Evolutionary conservation across 1,140 invertebrate genomes (phyloP), one percentile per base, ranked within the genome.

Genomic region (Ooceraea biroi): DNA sequence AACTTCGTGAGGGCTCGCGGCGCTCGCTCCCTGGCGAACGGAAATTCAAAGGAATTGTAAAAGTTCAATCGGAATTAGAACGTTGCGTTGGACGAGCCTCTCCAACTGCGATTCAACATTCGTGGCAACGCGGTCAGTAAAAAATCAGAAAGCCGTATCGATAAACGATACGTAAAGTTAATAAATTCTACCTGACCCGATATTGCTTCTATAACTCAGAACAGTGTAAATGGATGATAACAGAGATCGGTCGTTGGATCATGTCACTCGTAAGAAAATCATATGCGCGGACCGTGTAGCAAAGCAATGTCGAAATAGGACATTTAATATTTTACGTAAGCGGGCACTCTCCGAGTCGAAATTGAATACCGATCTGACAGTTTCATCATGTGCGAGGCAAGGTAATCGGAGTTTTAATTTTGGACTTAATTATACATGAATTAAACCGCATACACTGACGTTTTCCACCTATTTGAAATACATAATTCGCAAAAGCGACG

Each of bases 351-450:
- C 22, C n/a, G 50, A 30, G 52, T 57, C 69, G 71, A 80, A 80
- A 80, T 80, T 80, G 44, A 30, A 76, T 76, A 10, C 44, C 11
- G 76, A 80, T 58, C 41, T 66, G 46, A 77, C 61, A 66, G 46
- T 36, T 55, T 36, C 17, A 12, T 27, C 65, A 50, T 30, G 48
- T 30, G 36, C 36, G 65, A 44, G 50, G 65, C 36, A 57, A 22
- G 44, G 27, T 87, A 82, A 87, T 85, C 73, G 73, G 52, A 30
- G 57, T 87, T 86, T 87, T 87, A 83, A 87, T 86, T 87, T 86
- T 44, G 36, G 74, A 66, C 85, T 78, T 86, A 86, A 87, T 87
- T 86, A 68, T 87, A 77, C 80, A 82, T 72, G 11, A 86, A 83
- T 83, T 86, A 86, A 83, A 76, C 82, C 74, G 46, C 78, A 66